phyloP scores from a whole-genome alignment of 2,888 invertebrate species.

The Ramazzottius varieornatus region DNA sequence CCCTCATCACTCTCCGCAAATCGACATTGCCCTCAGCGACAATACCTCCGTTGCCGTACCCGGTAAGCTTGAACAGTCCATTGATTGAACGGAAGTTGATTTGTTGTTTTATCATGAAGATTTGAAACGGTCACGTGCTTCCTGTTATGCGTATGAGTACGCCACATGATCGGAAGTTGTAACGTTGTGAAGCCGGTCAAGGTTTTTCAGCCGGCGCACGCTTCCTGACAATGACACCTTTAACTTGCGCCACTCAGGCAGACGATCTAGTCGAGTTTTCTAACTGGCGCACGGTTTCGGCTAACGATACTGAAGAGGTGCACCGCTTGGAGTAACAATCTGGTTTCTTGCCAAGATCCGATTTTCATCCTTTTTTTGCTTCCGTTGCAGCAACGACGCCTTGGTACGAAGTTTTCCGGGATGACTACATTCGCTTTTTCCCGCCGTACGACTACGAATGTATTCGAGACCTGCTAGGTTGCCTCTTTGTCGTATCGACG shows the following conservation, averaged over 20 bases:
- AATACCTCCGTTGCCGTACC: background rate
- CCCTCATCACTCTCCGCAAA: background rate
- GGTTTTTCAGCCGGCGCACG: too few species aligned
- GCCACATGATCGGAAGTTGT: too few species aligned
- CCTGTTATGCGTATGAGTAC: background rate
- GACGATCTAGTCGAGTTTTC: background rate
- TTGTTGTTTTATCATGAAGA: background rate
- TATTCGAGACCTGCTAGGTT: slow-evolving; percentile 33
- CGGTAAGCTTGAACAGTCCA: background rate
- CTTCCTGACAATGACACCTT: too few species aligned
- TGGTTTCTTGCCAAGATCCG: too few species aligned
- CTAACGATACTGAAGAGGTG: too few species aligned
- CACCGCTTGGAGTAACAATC: too few species aligned
- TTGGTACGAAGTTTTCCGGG: slow-evolving; percentile 88
- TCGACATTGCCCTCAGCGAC: background rate
- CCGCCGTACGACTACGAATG: slow-evolving; percentile 73
- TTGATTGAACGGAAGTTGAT: background rate
- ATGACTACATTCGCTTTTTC: slow-evolving; percentile 46
- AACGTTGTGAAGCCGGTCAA: too few species aligned
- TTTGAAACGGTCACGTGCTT: too few species aligned
- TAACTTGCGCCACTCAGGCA: too few species aligned
- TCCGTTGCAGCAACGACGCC: slow-evolving; percentile 36
- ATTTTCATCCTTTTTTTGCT: too few species aligned
- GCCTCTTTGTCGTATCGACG: slow-evolving; percentile 25
- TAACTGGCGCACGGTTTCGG: background rate